These are phyloP conservation scores for Proteles cristata DNA, from an alignment of 2,113 vertebrate genomes.

Conservation along the genomic window DNA sequence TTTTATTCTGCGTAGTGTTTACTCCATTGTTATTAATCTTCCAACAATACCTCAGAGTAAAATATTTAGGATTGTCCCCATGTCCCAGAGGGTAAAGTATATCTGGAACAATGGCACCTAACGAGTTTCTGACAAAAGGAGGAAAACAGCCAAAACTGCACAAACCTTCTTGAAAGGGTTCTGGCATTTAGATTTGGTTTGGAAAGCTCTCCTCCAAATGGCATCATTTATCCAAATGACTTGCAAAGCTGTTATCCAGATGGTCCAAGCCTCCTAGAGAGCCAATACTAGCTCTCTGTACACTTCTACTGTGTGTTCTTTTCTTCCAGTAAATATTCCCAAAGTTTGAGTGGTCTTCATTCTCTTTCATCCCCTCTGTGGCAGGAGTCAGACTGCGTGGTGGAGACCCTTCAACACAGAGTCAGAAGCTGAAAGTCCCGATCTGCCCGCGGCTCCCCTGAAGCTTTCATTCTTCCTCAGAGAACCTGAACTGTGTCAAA, in stretches of 20 bases:
- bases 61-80: neutral
- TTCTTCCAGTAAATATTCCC: neutral
- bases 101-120: neutral
- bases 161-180: constrained; percentile 53
- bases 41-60: constrained; percentile 10
- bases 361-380: neutral
- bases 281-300: neutral
- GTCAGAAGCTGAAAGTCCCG: neutral
- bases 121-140: constrained; percentile 42
- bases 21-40: constrained; percentile 14
- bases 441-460: neutral
- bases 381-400: neutral
- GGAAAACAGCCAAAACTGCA: neutral
- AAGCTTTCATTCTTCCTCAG: neutral
- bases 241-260: constrained; percentile 69
- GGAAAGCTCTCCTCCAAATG: constrained; percentile 30
- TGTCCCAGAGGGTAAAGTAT: neutral
- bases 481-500: neutral
- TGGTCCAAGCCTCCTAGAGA: neutral
- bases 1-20: constrained; percentile 22
- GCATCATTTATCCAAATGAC: constrained; percentile 56
- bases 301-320: neutral
- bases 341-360: neutral
- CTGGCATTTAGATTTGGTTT: constrained; percentile 41
- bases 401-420: neutral